Evolutionary conservation across 2,113 vertebrate genomes (phyloP).

Genomic region (Gallinago paraguaiae): DNA sequence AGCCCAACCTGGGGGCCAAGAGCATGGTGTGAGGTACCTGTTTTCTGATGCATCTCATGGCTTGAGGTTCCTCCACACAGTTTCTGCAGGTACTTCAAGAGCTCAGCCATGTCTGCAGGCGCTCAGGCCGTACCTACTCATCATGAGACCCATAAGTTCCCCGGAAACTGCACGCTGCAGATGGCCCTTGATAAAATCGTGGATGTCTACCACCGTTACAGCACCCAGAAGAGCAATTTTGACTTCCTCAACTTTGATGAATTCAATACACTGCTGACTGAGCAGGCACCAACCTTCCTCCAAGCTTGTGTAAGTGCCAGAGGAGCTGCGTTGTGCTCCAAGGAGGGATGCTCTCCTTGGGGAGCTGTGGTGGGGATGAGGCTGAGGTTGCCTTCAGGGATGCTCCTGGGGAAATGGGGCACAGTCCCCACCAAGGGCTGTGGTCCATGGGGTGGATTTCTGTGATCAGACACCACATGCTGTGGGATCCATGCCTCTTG

Average conservation of each 20-base stretch:
- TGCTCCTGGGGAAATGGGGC: background rate
- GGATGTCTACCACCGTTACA: background rate
- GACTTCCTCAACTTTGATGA: background rate
- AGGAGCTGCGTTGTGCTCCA: background rate
- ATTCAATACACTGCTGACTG: rapidly evolving
- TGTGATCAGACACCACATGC: background rate
- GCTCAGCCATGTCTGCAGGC: conserved; percentile 3
- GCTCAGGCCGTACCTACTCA: rapidly evolving
- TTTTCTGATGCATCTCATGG: background rate
- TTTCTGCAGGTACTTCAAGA: background rate
- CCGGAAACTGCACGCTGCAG: background rate
- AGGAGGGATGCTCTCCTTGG: rapidly evolving
- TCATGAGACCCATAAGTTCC: rapidly evolving
- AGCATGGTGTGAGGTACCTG: rapidly evolving
- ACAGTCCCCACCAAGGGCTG: rapidly evolving
- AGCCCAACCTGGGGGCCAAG: too few species aligned
- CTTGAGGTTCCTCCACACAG: background rate
- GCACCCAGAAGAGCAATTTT: rapidly evolving
- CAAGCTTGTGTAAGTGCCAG: background rate
- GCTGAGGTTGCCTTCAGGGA: background rate
- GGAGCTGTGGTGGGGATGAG: rapidly evolving
- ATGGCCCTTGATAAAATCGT: rapidly evolving
- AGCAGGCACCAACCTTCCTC: conserved; percentile 27
- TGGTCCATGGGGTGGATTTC: background rate
- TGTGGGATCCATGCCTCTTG: background rate